Evolutionary conservation across 2,888 invertebrate species (phyloP).

Genomic region (Rhodophaea formosa): DNA sequence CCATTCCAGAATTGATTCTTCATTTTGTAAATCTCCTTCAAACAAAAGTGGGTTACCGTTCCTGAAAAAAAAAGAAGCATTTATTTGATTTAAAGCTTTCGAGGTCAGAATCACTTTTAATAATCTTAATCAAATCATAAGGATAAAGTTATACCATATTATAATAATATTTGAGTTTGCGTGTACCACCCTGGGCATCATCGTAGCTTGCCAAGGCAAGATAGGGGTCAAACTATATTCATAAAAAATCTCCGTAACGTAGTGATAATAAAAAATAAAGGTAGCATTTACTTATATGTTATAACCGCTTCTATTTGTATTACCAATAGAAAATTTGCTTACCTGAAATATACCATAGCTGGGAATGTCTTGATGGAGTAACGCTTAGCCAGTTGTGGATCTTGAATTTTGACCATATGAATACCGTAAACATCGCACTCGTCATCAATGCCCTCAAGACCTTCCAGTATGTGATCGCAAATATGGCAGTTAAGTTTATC

Average conservation of each 20-base stretch:
- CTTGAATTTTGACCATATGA: constrained; percentile 95
- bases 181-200: too few species aligned
- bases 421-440: constrained; percentile 96
- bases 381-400: constrained; percentile 93
- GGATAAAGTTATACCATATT: too few species aligned
- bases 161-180: too few species aligned
- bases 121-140: too few species aligned
- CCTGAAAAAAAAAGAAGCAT: too few species aligned
- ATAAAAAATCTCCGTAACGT: too few species aligned
- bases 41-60: constrained; percentile 94
- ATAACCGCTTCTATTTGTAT: background rate
- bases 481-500: constrained; percentile 95
- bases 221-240: too few species aligned
- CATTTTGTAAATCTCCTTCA: constrained; percentile 95
- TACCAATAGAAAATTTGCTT: constrained; percentile 35
- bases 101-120: too few species aligned
- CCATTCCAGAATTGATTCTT: constrained; percentile 95
- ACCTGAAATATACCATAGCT: constrained; percentile 94
- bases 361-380: constrained; percentile 97
- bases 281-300: background rate
- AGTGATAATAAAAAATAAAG: constrained; percentile 2
- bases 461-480: constrained; percentile 94
- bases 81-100: too few species aligned
- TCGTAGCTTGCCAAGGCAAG: too few species aligned
- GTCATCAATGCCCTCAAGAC: constrained; percentile 93